Evolutionary conservation across 2,888 invertebrate species (phyloP), one percentile per base, ranked within the genome.

Genomic region (Caenorhabditis sp.): DNA sequence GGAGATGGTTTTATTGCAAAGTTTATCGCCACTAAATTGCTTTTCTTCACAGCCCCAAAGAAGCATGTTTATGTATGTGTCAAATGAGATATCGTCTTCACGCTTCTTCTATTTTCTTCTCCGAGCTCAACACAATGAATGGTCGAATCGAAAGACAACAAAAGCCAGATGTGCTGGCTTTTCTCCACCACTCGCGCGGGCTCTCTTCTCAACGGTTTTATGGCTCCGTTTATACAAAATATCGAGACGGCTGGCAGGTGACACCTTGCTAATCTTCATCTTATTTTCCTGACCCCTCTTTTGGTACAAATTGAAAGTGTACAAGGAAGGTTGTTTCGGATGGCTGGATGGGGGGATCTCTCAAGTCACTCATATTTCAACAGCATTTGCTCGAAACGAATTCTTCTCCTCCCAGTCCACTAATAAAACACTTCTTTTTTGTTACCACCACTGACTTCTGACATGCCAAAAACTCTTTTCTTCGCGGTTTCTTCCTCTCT

Each of bases 351-450:
- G 68, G 38, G 38, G 26, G 51, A 35, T 38, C 61, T 77, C 77
- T 77, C 77, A 77, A 77, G 72, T 74, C 82, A 85, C 73, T 84
- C 84, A 85, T 84, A 85, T 85, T 87, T 87, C 84, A 83, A 84
- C 77, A 61, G 77, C 74, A 64, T 51, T 63, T 66, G 72, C 81
- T 69, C 66, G 47, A 59, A 59, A 80, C 54, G 47, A 54, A 54
- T 79, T 72, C n/a, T n/a, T n/a, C 72, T 87, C 51, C 68, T 68
- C 88, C 88, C 88, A 88, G 86, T 86, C 82, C 88, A 88, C 85
- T 88, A 88, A 88, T 88, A 88, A 88, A 88, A 88, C 88, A 88
- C 87, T 87, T 82, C 70, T 82, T 75, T 80, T 80, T 80, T 80
- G 79, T 58, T 72, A 72, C 79, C 79, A 80, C 69, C 54, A 63